Evolutionary conservation across 2,888 invertebrate species (phyloP).

Genomic region (Leucophenga montana): DNA sequence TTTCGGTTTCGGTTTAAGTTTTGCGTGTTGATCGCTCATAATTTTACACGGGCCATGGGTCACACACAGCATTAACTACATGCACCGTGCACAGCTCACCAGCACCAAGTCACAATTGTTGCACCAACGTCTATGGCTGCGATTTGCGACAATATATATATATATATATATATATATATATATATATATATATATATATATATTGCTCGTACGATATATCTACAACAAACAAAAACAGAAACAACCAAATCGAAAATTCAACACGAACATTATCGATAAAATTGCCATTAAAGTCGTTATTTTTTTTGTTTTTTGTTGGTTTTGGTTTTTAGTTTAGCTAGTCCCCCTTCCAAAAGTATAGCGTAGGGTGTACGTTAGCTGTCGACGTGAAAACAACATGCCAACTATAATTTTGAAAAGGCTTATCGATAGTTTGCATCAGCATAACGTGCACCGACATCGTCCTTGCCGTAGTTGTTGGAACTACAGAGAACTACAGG

Average conservation of each 20-base stretch:
- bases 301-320: not conserved
- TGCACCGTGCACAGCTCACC: not conserved
- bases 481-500: conserved; percentile 44
- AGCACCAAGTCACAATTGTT: no score
- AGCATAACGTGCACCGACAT: conserved; percentile 27
- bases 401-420: conserved; percentile 45
- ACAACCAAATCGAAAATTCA: conserved; percentile 66
- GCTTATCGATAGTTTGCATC: conserved; percentile 68
- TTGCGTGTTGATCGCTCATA: conserved; percentile 66
- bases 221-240: no score
- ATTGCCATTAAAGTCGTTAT: conserved; percentile 64
- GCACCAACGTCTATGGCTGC: conserved; percentile 11
- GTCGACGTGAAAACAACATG: conserved; percentile 13
- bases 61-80: conserved; percentile 12
- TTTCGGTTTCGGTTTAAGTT: conserved; percentile 20
- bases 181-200: no score
- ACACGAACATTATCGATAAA: conserved; percentile 71
- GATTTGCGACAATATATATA: no score
- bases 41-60: conserved; percentile 40
- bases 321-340: not conserved
- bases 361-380: no score
- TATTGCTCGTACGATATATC: no score
- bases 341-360: no score
- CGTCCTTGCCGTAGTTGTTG: conserved; percentile 25
- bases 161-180: no score